Conservation (phyloP, 2,888 invertebrate species). For the Napeogenes sylphis region DNA sequence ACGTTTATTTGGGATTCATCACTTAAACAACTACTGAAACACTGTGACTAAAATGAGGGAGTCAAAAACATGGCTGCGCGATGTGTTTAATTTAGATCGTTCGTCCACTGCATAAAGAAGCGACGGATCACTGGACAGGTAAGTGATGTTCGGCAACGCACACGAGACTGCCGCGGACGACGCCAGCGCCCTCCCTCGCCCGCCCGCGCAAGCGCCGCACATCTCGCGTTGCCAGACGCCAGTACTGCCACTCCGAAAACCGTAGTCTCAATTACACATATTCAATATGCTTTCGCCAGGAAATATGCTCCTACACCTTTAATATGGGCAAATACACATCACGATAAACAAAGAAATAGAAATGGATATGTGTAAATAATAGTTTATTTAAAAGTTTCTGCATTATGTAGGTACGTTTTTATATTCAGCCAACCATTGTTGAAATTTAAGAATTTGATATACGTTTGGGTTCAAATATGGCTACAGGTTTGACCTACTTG, state of each 20-base stretch:
- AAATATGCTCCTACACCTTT: conserved; percentile 29
- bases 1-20: conserved; percentile 49
- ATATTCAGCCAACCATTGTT: conserved; percentile 3
- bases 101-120: conserved; percentile 44
- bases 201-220: conserved; percentile 41
- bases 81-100: conserved; percentile 54
- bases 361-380: background rate
- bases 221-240: conserved; percentile 30
- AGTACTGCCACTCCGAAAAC: conserved; percentile 34
- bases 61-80: conserved; percentile 51
- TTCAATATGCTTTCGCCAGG: conserved; percentile 26
- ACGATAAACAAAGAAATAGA: background rate
- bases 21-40: conserved; percentile 64
- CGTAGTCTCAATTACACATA: conserved; percentile 54
- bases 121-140: conserved; percentile 43
- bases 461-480: conserved; percentile 40
- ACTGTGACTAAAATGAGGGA: conserved; percentile 45
- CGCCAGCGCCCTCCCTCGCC: conserved; percentile 57
- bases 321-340: conserved; percentile 26
- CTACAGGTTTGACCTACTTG: conserved; percentile 60
- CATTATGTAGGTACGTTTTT: background rate
- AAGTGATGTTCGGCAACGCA: conserved; percentile 52
- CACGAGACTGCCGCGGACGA: conserved; percentile 57
- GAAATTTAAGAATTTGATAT: conserved; percentile 10
- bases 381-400: background rate